These are phyloP conservation scores for Cromileptes altivelis DNA, from an alignment of 2,113 vertebrate species.

Conservation along the genomic window DNA sequence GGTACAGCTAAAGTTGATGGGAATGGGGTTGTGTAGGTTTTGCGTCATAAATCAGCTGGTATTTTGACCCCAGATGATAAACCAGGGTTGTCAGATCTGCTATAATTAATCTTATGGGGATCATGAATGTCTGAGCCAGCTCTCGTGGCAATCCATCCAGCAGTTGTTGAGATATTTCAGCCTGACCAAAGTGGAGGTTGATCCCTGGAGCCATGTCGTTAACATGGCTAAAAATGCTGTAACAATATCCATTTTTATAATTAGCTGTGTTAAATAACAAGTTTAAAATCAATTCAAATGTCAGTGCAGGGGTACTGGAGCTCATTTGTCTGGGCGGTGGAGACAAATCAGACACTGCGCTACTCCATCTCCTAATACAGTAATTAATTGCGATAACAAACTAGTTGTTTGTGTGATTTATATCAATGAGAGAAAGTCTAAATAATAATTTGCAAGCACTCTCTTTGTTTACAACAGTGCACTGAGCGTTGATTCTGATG, in stretches of 20 bases:
- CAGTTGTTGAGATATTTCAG: not conserved
- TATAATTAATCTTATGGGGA: not conserved
- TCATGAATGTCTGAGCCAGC: not conserved
- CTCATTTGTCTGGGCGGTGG: not conserved
- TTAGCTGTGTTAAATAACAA: not conserved
- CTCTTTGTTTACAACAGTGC: not conserved
- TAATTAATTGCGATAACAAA: not conserved
- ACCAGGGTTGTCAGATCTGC: not conserved
- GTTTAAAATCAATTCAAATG: not conserved
- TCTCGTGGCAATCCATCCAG: not conserved
- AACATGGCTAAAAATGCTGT: not conserved
- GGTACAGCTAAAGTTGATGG: not conserved
- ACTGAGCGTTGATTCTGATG: not conserved
- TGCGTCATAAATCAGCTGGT: not conserved
- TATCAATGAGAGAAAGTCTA: not conserved
- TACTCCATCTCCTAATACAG: not conserved
- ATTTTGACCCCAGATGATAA: not conserved
- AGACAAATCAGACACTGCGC: not conserved
- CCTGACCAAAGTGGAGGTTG: not conserved
- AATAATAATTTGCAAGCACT: not conserved
- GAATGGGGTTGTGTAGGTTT: not conserved
- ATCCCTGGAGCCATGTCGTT: not conserved
- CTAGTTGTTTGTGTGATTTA: slow-evolving; percentile 4
- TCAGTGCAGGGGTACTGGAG: not conserved
- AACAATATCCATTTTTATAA: not conserved